Percentiles rank a stretch among this genome's conserved stretches.
Conservation (phyloP, 1,140 invertebrate genomes). For the Augochlora pura region DNA sequence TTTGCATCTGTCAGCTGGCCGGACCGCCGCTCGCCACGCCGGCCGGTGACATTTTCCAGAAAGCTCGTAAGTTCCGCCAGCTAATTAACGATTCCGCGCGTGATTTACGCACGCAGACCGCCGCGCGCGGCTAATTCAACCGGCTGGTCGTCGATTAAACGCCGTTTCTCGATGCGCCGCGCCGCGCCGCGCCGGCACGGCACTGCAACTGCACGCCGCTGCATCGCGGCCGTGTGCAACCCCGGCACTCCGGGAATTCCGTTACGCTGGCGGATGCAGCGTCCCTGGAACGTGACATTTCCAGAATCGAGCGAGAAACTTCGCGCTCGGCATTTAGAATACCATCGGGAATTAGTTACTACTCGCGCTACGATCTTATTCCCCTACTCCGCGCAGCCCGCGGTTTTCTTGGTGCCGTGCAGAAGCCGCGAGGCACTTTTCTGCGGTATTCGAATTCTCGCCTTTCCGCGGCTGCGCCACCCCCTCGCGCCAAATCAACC, state of each 20-base stretch:
- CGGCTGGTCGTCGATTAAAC: slow-evolving; percentile 44
- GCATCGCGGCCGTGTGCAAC: too few relatives aligned
- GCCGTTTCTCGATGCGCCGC: slow-evolving; percentile 1
- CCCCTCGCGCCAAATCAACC: not conserved
- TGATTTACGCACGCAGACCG: slow-evolving; percentile 57
- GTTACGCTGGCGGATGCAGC: slow-evolving; percentile 35
- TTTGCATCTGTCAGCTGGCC: slow-evolving; percentile 14
- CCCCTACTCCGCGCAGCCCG: not conserved
- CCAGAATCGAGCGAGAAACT: slow-evolving; percentile 73
- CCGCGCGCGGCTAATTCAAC: slow-evolving; percentile 41
- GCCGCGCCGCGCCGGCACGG: not conserved
- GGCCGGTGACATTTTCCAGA: slow-evolving; percentile 61
- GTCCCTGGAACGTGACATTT: slow-evolving; percentile 72
- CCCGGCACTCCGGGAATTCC: slow-evolving; percentile 47
- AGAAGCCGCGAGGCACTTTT: slow-evolving; percentile 29
- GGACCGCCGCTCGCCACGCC: not conserved
- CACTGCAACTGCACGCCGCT: too few relatives aligned
- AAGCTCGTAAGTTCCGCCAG: slow-evolving; percentile 42
- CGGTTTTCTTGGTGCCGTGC: slow-evolving; percentile 42
- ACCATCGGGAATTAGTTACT: slow-evolving; percentile 56
- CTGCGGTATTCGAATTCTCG: not conserved
- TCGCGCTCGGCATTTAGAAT: slow-evolving; percentile 65
- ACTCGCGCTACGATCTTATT: not conserved
- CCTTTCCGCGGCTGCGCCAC: not conserved
- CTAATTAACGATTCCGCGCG: slow-evolving; percentile 64